Conservation (phyloP, 1,140 invertebrate genomes). For the Brachionus plicatilis region DNA sequence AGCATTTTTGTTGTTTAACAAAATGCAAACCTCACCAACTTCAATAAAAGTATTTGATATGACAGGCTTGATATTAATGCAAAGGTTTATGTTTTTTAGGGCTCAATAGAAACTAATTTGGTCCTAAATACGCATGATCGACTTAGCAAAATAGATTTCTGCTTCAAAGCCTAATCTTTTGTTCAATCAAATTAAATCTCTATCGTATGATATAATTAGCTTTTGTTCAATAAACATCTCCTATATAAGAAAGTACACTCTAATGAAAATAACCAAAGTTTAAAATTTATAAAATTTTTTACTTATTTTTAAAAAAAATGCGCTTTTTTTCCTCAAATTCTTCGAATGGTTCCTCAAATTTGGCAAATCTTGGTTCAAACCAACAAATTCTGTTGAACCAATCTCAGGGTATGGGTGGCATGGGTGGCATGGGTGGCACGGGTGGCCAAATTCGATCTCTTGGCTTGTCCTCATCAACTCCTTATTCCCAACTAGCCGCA, state of each 20-base stretch:
- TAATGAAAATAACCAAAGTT: not conserved
- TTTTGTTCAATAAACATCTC: not conserved
- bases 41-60: not conserved
- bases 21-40: not conserved
- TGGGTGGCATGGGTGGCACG: not conserved
- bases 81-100: not conserved
- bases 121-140: not conserved
- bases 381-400: not conserved
- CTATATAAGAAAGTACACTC: not conserved
- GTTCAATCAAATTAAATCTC: not conserved
- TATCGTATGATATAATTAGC: not conserved
- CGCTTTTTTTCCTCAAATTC: slow-evolving; percentile 8
- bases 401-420: not conserved
- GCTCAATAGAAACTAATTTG: not conserved
- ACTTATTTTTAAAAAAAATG: not conserved
- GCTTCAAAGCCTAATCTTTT: not conserved
- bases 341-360: not conserved
- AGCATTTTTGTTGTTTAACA: not conserved
- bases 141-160: not conserved
- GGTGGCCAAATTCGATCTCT: not conserved
- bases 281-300: not conserved
- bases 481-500: not conserved
- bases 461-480: not conserved
- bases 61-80: not conserved
- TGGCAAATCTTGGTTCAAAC: not conserved